Evolutionary conservation across 1,140 invertebrate genomes (phyloP).

Genomic region (Rhyacophila brunnea): DNA sequence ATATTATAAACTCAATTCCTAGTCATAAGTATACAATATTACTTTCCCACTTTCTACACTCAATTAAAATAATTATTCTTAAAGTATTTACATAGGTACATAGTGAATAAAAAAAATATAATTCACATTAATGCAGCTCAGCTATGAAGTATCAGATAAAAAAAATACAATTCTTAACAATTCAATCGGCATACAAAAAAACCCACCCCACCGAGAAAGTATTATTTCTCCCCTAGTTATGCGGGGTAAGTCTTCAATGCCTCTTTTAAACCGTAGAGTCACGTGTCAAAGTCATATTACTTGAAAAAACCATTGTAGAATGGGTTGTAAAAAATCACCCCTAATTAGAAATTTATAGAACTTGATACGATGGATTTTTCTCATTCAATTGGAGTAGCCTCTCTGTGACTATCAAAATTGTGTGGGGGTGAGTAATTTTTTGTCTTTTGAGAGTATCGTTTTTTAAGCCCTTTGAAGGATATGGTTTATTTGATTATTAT

Average conservation of each 20-base stretch:
- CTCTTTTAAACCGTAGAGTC: constrained; percentile 24
- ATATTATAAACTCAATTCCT: too few species aligned
- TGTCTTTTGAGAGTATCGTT: neutral
- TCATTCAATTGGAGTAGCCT: constrained; percentile 11
- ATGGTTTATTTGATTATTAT: too few species aligned
- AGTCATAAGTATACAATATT: too few species aligned
- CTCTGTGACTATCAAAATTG: constrained; percentile 7
- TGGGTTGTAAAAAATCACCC: constrained; percentile 10
- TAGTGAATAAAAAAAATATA: too few species aligned
- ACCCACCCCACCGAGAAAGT: constrained; percentile 1
- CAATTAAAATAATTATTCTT: too few species aligned
- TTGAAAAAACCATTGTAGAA: constrained; percentile 7
- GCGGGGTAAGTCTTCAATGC: constrained; percentile 24
- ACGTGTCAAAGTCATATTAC: constrained; percentile 33
- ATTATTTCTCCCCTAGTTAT: neutral
- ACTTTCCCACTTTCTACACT: too few species aligned
- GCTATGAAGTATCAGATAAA: neutral
- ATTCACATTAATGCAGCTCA: too few species aligned
- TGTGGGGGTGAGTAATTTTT: constrained; percentile 8
- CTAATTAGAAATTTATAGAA: constrained; percentile 35
- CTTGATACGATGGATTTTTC: constrained; percentile 31
- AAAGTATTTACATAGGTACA: too few species aligned
- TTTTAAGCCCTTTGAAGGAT: neutral
- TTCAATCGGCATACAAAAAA: neutral
- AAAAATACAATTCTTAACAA: neutral